Evolutionary conservation across 2,113 vertebrate genomes (phyloP), one percentile per base, ranked within the genome.

Genomic region (Siniperca knerii): DNA sequence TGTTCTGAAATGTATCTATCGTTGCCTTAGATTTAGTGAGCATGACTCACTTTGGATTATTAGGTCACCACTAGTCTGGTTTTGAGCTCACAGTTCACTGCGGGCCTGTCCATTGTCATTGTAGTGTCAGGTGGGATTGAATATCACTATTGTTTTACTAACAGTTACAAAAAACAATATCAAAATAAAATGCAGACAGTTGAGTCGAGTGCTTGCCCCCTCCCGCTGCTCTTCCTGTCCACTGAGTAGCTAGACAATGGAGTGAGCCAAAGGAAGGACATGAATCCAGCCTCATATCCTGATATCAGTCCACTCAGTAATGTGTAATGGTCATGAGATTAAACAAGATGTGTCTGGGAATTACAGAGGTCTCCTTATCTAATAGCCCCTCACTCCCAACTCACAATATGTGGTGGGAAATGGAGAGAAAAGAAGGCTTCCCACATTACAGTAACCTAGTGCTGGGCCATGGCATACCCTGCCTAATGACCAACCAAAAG

Each of bases 211-310:
- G 67, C 44, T 9, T 46, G n/a, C 82, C 74, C 79, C 91, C 90
- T 72, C 79, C 84, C 12, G 57, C 52, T 81, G 74, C 70, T 77
- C 61, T 94, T 95, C 92, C 94, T 92, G 77, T 89, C 82, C 83
- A 70, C 83, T 62, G 74, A 90, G 79, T 60, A 83, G 66, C 83
- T 15, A 87, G 90, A 95, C 95, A 95, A 96, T 94, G 86, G 93
- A 57, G 72, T 50, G 76, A 72, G 76, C 76, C 77, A 89, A 88
- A 94, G 94, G 93, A 94, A 95, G 92, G 90, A 95, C 90, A 81
- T 69, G 77, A 82, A 84, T 86, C 73, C 86, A 91, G 87, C 70
- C 87, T 92, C 94, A 91, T 91, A 92, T 95, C 93, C 94, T 94
- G 84, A 69, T 85, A 92, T 94, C 91, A 88, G 60, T 89, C 74